Conservation (phyloP, 2,888 invertebrate genomes). For the Pharmacophagus antenor region DNA sequence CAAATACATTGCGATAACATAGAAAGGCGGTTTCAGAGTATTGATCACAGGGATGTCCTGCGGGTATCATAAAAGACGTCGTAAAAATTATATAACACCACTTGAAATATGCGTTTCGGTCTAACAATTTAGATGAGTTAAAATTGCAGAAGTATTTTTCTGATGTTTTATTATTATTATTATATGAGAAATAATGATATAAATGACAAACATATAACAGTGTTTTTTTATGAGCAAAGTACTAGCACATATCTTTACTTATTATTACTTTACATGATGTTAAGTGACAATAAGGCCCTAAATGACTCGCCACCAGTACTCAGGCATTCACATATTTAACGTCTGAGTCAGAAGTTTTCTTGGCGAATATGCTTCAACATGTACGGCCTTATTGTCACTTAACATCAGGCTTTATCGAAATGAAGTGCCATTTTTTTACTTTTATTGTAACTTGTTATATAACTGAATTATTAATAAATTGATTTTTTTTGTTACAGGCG, state of each 20-base stretch:
- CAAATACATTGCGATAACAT: not conserved
- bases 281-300: too few species aligned
- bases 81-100: not conserved
- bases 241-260: too few species aligned
- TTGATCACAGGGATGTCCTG: not conserved
- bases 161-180: not conserved
- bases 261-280: too few species aligned
- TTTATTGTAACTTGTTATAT: not conserved
- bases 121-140: not conserved
- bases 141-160: not conserved
- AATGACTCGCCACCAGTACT: too few species aligned
- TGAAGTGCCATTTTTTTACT: too few species aligned
- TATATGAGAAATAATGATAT: not conserved
- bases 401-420: too few species aligned
- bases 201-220: not conserved
- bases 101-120: not conserved
- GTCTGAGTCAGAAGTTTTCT: too few species aligned
- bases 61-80: slow-evolving; percentile 3
- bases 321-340: too few species aligned
- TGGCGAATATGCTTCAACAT: too few species aligned
- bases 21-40: not conserved
- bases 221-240: too few species aligned
- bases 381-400: too few species aligned
- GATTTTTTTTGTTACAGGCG: slow-evolving; percentile 62
- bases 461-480: not conserved